phyloP scores from a whole-genome alignment of 2,888 invertebrate species.

The Aricia artaxerxes region DNA sequence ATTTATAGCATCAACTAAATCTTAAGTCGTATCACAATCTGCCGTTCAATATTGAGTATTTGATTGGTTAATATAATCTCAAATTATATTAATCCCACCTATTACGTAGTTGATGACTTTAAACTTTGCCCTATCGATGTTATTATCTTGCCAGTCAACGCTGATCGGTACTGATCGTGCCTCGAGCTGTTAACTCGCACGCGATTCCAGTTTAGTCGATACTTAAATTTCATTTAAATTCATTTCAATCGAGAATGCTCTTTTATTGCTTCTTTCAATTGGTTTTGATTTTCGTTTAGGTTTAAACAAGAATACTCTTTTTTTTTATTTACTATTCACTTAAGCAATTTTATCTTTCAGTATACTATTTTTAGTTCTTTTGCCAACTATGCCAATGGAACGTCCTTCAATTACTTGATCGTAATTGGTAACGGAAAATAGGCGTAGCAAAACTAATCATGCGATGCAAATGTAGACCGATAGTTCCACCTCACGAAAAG shows the following conservation, averaged over 20 bases:
- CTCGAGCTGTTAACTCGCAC: slow-evolving; percentile 53
- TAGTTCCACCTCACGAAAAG: not conserved
- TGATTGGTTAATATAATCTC: not conserved
- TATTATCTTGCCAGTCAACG: slow-evolving; percentile 63
- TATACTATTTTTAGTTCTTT: not conserved
- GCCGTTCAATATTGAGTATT: not conserved
- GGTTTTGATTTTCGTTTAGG: not conserved
- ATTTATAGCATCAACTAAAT: not conserved
- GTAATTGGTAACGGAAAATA: not conserved
- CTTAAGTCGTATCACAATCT: not conserved
- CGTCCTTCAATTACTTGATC: slow-evolving; percentile 1
- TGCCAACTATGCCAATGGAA: not conserved
- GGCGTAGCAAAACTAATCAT: not conserved
- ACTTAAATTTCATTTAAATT: slow-evolving; percentile 37
- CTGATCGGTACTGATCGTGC: slow-evolving; percentile 48
- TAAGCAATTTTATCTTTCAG: not conserved
- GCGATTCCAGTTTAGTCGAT: slow-evolving; percentile 67
- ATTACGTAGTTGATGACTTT: slow-evolving; percentile 1
- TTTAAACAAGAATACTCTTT: not conserved
- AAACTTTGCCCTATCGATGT: slow-evolving; percentile 38
- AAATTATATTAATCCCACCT: not conserved
- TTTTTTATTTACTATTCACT: not conserved
- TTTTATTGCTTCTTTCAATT: not conserved
- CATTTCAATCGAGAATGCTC: not conserved
- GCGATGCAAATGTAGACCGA: not conserved